Conservation (phyloP, 2,113 vertebrate genomes). For the Ptychochromis oligacanthus region DNA sequence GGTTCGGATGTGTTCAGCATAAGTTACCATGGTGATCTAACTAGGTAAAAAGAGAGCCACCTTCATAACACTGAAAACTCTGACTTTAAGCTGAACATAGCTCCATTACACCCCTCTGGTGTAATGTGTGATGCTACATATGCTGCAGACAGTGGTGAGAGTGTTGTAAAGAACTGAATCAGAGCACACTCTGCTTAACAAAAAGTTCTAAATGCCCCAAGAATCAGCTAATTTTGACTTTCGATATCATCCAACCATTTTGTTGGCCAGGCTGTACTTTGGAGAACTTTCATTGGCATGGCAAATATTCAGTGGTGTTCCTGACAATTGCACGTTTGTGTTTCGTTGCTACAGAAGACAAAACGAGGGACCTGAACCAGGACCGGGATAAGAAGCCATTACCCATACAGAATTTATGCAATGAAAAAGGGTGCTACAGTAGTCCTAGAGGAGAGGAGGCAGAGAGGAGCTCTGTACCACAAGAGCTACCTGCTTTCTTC, state of each 20-base stretch:
- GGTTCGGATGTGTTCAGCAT: too few species aligned
- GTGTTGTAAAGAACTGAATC: too few species aligned
- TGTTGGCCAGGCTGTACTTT: not conserved
- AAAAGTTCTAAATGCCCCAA: not conserved
- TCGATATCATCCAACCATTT: not conserved
- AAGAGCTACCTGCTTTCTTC: slow-evolving; percentile 88
- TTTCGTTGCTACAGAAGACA: slow-evolving; percentile 83
- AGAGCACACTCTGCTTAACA: too few species aligned
- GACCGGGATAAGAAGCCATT: slow-evolving; percentile 85
- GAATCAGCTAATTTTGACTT: not conserved
- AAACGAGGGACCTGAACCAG: slow-evolving; percentile 86
- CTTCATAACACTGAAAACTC: too few species aligned
- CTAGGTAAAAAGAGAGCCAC: too few species aligned
- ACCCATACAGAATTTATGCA: slow-evolving; percentile 85
- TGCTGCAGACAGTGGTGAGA: too few species aligned
- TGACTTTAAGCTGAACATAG: too few species aligned
- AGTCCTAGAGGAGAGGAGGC: slow-evolving; percentile 75
- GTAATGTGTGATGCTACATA: too few species aligned
- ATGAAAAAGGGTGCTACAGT: slow-evolving; percentile 81
- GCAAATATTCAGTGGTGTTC: not conserved
- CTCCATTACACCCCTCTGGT: too few species aligned
- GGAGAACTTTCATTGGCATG: not conserved
- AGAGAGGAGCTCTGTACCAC: slow-evolving; percentile 83
- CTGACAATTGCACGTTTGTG: not conserved
- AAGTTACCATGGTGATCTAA: too few species aligned